These are phyloP conservation scores for Drosophila picticornis DNA, from an alignment of 2,888 invertebrate genomes.

Conservation along the genomic window DNA sequence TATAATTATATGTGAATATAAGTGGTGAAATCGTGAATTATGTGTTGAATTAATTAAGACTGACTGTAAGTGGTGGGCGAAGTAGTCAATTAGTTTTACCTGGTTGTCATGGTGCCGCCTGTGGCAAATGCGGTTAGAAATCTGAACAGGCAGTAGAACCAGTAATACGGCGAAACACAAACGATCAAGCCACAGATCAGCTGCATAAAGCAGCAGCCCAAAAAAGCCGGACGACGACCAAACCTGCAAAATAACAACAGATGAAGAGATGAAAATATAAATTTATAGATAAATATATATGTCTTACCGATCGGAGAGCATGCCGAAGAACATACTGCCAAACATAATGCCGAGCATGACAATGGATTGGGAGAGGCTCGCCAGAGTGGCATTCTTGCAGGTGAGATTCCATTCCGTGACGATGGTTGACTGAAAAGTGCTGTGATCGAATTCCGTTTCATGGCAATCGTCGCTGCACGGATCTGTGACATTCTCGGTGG, in stretches of 20 bases:
- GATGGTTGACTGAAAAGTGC: conserved; percentile 90
- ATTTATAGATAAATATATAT: background rate
- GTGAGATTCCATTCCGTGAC: conserved; percentile 91
- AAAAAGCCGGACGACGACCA: conserved; percentile 91
- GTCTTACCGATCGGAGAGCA: conserved; percentile 90
- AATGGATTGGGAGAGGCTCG: conserved; percentile 91
- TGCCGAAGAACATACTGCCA: conserved; percentile 91
- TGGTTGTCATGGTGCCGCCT: conserved; percentile 93
- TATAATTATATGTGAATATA: background rate
- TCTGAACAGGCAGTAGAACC: conserved; percentile 88
- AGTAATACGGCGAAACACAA: conserved; percentile 89
- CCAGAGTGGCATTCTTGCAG: conserved; percentile 86
- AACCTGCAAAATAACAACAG: conserved; percentile 86
- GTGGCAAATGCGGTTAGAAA: conserved; percentile 91
- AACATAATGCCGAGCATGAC: conserved; percentile 92
- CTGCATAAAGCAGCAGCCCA: conserved; percentile 91
- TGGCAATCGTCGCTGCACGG: conserved; percentile 87
- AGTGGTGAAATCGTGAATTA: conserved; percentile 2
- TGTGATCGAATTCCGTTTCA: conserved; percentile 87
- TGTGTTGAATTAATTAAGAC: conserved; percentile 5
- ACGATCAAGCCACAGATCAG: conserved; percentile 89
- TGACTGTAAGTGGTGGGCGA: background rate
- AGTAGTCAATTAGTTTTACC: conserved; percentile 61
- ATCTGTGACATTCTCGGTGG: conserved; percentile 78
- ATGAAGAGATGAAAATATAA: background rate